Conservation (phyloP, 2,113 vertebrate species). For the Glaucidium brasilianum region DNA sequence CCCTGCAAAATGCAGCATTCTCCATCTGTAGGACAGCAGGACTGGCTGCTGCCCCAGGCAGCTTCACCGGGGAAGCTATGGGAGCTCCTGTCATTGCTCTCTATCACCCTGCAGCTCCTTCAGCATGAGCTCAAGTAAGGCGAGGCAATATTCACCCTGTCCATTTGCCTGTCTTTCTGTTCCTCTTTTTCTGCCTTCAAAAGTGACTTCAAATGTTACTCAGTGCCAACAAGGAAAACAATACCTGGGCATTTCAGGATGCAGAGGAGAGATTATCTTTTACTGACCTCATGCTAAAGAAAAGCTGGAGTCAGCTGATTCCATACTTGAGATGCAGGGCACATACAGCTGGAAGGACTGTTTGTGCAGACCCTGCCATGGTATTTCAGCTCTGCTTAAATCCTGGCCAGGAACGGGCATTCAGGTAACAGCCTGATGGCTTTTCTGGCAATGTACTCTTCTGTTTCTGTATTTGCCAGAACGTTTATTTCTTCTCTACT, state of each 20-base stretch:
- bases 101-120: background rate
- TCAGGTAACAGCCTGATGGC: background rate
- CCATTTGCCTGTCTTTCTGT: background rate
- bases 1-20: accelerated
- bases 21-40: background rate
- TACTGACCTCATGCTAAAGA: background rate
- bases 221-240: background rate
- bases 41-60: background rate
- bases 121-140: background rate
- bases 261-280: background rate
- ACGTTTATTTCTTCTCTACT: too few relatives aligned
- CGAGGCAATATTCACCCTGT: background rate
- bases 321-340: background rate
- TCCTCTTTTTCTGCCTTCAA: background rate
- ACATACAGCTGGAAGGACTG: background rate
- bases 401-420: background rate
- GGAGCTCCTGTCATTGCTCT: background rate
- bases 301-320: background rate
- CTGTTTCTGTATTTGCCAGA: background rate
- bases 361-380: accelerated
- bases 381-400: background rate
- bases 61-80: too few relatives aligned
- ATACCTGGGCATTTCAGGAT: background rate
- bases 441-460: background rate
- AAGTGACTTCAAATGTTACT: background rate